Evolutionary conservation across 2,113 vertebrate genomes (phyloP), one percentile per base, ranked within the genome.

Genomic region (Tor tambroides): DNA sequence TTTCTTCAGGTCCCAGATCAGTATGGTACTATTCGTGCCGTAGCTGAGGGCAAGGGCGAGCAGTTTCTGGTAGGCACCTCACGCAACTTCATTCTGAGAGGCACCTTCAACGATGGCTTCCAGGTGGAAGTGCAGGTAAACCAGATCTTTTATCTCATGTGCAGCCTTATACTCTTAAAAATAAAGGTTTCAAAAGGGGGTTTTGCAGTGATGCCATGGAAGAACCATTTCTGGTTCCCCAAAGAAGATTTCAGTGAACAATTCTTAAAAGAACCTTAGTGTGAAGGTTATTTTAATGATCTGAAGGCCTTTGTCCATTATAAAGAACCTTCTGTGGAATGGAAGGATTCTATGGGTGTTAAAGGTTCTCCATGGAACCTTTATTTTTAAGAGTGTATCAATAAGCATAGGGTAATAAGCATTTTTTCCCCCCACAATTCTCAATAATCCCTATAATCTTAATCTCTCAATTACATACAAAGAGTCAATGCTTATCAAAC

Each of bases 1-100:
- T 32, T 46, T 11, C 7, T 35, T 56, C 46, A 99, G 98, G 97
- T 99, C 90, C 97, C 98, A 80, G 98, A 99, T 92, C 97, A 98
- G 87, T 99, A 97, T 35, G 98, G 98, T 91, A 96, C 96, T 87
- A 99, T 99, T 91, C 93, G 98, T 91, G 97, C 97, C 0, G 96
- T 99, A 77, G 96, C 98, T 0, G 97, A 99, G 93, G 98, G 98
- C 86, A 98, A 97, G 91, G 96, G 95, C 80, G 97, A 98, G 54
- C 96, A 99, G 51, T 97, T 99, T 91, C 93, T 99, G 92, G 96
- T 99, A 12, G 98, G 98, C 14, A 99, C 98, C 14, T 99, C 98
- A 0, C 94, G 97, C 46, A 99, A 99, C 91, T 99, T 98, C 92
- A 95, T 99, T 93, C 94, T 99, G 72, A 96, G 97, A 84, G 98